Percentiles rank a stretch among this genome's conserved stretches.
Conservation (phyloP, 2,797 vertebrate species). For the Crypturellus tataupa region DNA sequence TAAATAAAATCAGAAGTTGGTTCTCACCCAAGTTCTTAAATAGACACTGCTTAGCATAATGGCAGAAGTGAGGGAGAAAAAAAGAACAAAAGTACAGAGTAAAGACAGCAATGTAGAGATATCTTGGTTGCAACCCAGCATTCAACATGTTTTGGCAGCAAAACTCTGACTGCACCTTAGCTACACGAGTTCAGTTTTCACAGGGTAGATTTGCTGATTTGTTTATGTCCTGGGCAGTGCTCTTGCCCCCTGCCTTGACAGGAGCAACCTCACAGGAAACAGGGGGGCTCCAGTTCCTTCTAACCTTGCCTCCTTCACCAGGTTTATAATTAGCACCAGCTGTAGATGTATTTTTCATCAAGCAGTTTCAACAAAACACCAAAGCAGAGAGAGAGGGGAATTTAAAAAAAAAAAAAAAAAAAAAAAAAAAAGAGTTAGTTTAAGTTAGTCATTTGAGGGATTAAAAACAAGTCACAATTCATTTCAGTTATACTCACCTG, state of each 20-base stretch:
- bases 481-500: background rate
- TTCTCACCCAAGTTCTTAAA: background rate
- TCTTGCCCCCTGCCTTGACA: background rate
- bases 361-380: background rate
- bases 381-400: background rate
- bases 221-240: background rate
- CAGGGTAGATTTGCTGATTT: fast-evolving
- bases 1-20: background rate
- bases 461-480: background rate
- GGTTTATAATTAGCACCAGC: background rate
- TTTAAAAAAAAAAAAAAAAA: no score
- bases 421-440: background rate
- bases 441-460: background rate
- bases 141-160: background rate
- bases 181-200: background rate
- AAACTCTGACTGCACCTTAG: background rate
- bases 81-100: background rate
- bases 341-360: background rate
- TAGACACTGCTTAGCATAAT: background rate
- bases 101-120: background rate
- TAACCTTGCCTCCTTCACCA: fast-evolving
- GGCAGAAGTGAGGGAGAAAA: background rate
- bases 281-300: background rate
- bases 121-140: background rate
- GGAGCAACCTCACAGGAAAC: background rate